phyloP scores from a whole-genome alignment of 2,888 invertebrate genomes.

The Agrenia bidenticulata region DNA sequence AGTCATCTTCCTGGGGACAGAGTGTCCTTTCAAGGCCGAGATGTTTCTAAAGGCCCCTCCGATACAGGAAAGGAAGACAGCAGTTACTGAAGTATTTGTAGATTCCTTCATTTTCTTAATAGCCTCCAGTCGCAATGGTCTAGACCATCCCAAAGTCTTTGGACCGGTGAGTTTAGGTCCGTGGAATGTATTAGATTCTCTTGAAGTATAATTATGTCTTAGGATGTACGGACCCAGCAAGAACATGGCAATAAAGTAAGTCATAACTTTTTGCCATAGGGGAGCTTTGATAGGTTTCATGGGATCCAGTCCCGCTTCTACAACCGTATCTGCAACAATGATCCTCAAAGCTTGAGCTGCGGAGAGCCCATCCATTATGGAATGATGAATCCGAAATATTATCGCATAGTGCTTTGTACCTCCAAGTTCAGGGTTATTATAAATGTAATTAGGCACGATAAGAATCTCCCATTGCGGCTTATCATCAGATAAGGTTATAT shows the following conservation, averaged over 20 bases:
- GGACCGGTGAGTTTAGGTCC: constrained; percentile 33
- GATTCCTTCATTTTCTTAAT: constrained; percentile 35
- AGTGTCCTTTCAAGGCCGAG: constrained; percentile 11
- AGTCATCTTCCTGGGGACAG: constrained; percentile 17
- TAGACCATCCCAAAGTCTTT: constrained; percentile 36
- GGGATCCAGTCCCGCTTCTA: constrained; percentile 32
- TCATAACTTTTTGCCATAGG: constrained; percentile 14
- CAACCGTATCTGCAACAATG: constrained; percentile 27
- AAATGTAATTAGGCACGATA: constrained; percentile 36
- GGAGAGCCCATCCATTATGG: constrained; percentile 41
- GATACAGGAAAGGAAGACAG: constrained; percentile 21
- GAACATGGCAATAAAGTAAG: constrained; percentile 11
- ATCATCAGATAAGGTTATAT: constrained; percentile 31
- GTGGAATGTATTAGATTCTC: constrained; percentile 38
- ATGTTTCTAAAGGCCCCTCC: constrained; percentile 27
- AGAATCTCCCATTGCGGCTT: constrained; percentile 44
- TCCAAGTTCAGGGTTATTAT: constrained; percentile 3
- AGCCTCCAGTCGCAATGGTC: constrained; percentile 26
- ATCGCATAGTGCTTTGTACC: constrained; percentile 30
- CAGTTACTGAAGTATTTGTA: constrained; percentile 38
- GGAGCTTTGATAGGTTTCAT: constrained; percentile 18
- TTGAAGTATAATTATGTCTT: constrained; percentile 6
- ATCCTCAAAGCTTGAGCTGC: constrained; percentile 35
- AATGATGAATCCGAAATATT: constrained; percentile 39
- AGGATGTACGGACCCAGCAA: constrained; percentile 1